phyloP scores from a whole-genome alignment of 2,113 vertebrate genomes.

The Percopsis transmontana region DNA sequence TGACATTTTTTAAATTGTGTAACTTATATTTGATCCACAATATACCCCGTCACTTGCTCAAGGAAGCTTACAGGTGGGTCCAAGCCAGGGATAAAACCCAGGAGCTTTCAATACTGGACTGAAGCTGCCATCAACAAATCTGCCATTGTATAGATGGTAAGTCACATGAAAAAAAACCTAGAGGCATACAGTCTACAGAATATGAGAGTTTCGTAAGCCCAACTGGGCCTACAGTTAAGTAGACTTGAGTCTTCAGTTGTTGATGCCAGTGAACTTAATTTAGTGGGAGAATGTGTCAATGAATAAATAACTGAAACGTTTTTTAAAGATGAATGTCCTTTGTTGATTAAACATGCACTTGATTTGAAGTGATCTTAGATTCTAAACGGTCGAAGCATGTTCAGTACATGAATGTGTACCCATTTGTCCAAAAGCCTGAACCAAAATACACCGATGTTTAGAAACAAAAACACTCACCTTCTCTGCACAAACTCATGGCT shows the following conservation, averaged over 20 bases:
- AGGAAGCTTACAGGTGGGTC: too few species aligned
- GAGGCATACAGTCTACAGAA: not conserved
- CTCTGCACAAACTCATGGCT: conserved; percentile 97
- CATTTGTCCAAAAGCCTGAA: conserved; percentile 59
- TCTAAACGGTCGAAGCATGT: conserved; percentile 31
- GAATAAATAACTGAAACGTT: conserved; percentile 21
- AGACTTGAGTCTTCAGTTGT: conserved; percentile 31
- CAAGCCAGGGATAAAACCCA: too few species aligned
- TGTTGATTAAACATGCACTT: conserved; percentile 21
- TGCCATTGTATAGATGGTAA: not conserved
- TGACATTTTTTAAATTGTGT: too few species aligned
- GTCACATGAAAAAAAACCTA: not conserved
- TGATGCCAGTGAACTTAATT: conserved; percentile 39
- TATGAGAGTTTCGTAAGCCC: not conserved
- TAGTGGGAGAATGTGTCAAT: conserved; percentile 25
- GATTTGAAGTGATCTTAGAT: conserved; percentile 34
- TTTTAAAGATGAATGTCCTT: conserved; percentile 37
- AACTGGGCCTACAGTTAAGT: conserved; percentile 20
- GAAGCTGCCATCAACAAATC: not conserved
- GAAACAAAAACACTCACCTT: conserved; percentile 86
- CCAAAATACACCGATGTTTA: conserved; percentile 77
- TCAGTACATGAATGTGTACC: conserved; percentile 47
- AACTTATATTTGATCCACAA: too few species aligned
- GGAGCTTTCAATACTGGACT: not conserved
- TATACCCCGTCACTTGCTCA: too few species aligned